These are phyloP conservation scores for Miltochrista miniata DNA, from an alignment of 2,888 invertebrate species.

Conservation along the genomic window DNA sequence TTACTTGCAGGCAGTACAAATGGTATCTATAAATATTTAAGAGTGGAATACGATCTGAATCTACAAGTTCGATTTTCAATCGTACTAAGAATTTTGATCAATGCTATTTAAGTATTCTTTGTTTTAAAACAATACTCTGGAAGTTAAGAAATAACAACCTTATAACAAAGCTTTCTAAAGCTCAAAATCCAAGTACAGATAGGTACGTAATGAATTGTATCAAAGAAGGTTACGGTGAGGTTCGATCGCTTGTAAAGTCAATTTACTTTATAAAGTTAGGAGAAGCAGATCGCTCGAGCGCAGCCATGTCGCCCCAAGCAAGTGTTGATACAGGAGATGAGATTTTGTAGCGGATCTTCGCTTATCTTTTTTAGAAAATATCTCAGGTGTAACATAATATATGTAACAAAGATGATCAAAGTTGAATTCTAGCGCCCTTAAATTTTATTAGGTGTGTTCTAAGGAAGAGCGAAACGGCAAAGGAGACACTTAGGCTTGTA, in stretches of 20 bases:
- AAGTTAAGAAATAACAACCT: too few relatives aligned
- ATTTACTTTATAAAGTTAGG: constrained; percentile 57
- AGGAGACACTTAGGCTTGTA: too few relatives aligned
- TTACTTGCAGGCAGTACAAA: constrained; percentile 40
- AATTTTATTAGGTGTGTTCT: too few relatives aligned
- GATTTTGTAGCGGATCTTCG: constrained; percentile 14
- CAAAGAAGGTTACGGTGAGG: constrained; percentile 16
- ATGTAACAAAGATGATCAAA: neutral
- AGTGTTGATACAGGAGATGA: constrained; percentile 27
- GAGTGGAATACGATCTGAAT: neutral
- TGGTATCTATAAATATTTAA: constrained; percentile 16
- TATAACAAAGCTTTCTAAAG: too few relatives aligned
- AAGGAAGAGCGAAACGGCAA: too few relatives aligned
- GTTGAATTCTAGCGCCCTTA: too few relatives aligned
- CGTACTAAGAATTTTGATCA: too few relatives aligned
- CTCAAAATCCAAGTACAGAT: too few relatives aligned
- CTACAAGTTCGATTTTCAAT: too few relatives aligned
- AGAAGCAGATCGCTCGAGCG: constrained; percentile 30
- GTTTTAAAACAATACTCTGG: too few relatives aligned
- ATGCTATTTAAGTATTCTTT: too few relatives aligned
- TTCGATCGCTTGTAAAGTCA: constrained; percentile 46
- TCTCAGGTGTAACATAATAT: neutral
- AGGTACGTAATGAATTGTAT: constrained; percentile 1
- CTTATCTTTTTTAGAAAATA: neutral
- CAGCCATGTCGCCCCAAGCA: constrained; percentile 22